Evolutionary conservation across 2,113 vertebrate genomes (phyloP).

Genomic region (Ahaetulla prasina): DNA sequence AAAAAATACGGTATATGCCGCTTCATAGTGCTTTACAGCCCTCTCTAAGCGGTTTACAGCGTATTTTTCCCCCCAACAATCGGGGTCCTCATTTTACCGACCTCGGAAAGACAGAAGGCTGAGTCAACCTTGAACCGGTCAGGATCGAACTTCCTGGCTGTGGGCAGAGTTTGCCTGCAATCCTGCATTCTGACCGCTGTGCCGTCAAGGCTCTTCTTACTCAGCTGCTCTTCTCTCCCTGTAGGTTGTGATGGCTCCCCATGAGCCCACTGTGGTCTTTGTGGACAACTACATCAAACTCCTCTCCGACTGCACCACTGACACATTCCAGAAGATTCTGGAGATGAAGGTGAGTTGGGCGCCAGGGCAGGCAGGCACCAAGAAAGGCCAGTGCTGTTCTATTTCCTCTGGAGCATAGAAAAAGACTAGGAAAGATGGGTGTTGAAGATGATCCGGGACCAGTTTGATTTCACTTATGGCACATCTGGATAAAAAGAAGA

Average conservation of each 20-base stretch:
- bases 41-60: no score
- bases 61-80: no score
- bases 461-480: neutral
- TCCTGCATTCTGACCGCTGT: neutral
- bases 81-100: no score
- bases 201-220: no score
- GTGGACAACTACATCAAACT: constrained; percentile 99
- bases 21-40: no score
- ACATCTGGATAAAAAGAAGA: neutral
- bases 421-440: neutral
- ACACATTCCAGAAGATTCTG: constrained; percentile 98
- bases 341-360: constrained; percentile 89
- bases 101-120: neutral
- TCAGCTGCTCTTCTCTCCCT: neutral
- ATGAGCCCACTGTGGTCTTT: constrained; percentile 89
- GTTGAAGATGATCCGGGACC: neutral
- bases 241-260: constrained; percentile 97
- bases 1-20: no score
- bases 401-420: neutral
- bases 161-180: neutral
- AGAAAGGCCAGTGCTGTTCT: neutral
- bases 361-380: neutral
- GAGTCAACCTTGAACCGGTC: neutral
- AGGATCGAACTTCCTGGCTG: neutral
- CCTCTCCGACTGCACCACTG: constrained; percentile 89